phyloP scores from a whole-genome alignment of 2,797 vertebrate species.

The Todus mexicanus region DNA sequence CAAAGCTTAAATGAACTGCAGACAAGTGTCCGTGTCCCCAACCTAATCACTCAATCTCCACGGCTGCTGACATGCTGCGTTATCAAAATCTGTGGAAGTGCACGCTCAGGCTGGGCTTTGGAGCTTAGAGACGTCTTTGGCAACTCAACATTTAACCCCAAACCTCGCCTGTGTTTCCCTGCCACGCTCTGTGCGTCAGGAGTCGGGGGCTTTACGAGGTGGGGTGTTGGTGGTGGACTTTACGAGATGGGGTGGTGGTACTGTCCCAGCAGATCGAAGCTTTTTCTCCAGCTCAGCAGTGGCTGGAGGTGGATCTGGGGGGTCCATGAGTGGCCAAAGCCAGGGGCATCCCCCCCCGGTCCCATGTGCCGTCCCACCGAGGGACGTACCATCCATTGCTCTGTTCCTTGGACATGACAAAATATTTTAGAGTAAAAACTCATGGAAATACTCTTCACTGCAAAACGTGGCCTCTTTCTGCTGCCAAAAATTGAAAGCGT shows the following conservation, averaged over 20 bases:
- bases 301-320: neutral
- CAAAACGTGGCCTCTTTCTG: neutral
- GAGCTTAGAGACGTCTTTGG: neutral
- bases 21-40: neutral
- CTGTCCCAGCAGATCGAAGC: neutral
- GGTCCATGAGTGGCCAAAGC: neutral
- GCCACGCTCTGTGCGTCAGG: rapidly evolving
- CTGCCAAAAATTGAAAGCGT: neutral
- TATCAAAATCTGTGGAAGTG: neutral
- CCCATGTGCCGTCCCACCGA: neutral
- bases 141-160: neutral
- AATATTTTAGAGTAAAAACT: neutral
- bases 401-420: neutral
- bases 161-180: neutral
- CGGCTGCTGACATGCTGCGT: neutral
- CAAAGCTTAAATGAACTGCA: neutral
- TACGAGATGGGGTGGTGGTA: neutral
- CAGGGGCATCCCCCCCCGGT: rapidly evolving
- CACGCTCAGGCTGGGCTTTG: neutral
- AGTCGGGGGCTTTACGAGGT: neutral
- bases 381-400: too few species aligned
- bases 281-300: neutral
- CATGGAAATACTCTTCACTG: rapidly evolving
- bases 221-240: neutral
- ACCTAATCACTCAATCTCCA: neutral